Evolutionary conservation across 2,113 vertebrate species (phyloP), one percentile per base, ranked within the genome.

Genomic region (Limnothrissa miodon): DNA sequence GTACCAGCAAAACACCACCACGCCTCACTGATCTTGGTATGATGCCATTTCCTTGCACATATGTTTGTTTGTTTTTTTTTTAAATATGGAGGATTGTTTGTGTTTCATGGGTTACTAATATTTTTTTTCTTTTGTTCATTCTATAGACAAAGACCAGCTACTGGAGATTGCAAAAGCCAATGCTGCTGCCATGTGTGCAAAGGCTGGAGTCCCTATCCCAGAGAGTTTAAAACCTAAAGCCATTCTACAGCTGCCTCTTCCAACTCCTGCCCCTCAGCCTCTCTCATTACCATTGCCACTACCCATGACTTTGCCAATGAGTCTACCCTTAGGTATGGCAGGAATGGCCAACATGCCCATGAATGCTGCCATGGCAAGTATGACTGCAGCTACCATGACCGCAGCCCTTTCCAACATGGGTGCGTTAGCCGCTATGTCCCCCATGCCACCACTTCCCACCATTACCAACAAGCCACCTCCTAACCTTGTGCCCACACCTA

Each of bases 91-190:
- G 5, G 53, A 4, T 42, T 42, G 42, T 42, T 42, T 42, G 42
- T 42, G 33, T 33, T 36, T 36, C 36, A 4, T 36, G 0, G 15
- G 1, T 36, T 36, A 74, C 33, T 74, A 62, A 62, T 62, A n/a
- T 9, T 25, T 62, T 25, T 62, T 62, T 62, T 0, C 6, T 25
- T 62, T 59, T 79, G 66, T 15, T 51, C 82, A 1, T 84, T 66
- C 56, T 89, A 70, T 91, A 99, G 98, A 99, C 92, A 99, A 99
- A 90, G 98, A 98, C 89, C 98, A 99, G 85, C 94, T 99, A 74
- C 95, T 99, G 87, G 98, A 99, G 94, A 99, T 99, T 89, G 98
- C 98, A 85, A 99, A 99, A 94, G 98, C 98, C 89, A 99, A 99
- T 83, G 98, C 98, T 81, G 98, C 98, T 11, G 98, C 98, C 90